Evolutionary conservation across 2,797 vertebrate genomes (phyloP).

Genomic region (Lithobates pipiens): DNA sequence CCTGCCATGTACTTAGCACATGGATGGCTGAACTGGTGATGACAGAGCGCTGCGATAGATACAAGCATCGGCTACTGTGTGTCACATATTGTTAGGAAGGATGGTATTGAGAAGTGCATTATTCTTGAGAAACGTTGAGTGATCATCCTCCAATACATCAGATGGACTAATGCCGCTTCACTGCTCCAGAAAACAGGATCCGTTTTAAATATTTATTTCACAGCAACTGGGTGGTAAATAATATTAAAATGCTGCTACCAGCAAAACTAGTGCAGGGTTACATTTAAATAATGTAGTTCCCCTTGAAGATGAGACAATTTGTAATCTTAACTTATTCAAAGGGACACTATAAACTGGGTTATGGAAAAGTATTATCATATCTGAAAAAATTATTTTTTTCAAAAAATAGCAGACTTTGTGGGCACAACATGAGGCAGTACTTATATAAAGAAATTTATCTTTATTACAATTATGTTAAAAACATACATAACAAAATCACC

Average conservation of each 20-base stretch:
- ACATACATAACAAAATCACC: too few species aligned
- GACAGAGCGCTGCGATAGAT: neutral
- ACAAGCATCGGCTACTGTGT: neutral
- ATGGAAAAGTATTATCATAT: neutral
- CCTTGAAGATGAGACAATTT: neutral
- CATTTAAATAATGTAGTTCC: conserved; percentile 23
- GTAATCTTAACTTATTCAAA: conserved; percentile 9
- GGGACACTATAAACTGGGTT: too few species aligned
- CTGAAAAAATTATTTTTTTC: neutral
- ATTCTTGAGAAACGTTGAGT: neutral
- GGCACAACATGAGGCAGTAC: too few species aligned
- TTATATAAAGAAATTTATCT: too few species aligned
- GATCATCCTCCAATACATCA: neutral
- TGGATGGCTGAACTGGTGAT: too few species aligned
- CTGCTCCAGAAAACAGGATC: neutral
- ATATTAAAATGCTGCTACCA: conserved; percentile 10
- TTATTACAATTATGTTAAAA: too few species aligned
- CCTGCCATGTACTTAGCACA: too few species aligned
- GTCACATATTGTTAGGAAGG: neutral
- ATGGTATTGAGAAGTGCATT: neutral
- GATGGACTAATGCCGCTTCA: neutral
- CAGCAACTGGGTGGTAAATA: conserved; percentile 27
- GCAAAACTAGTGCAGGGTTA: conserved; percentile 13
- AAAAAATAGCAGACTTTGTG: too few species aligned
- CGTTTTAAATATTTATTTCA: conserved; percentile 26